phyloP scores from a whole-genome alignment of 1,140 invertebrate species.

The Matsumurasca onukii region DNA sequence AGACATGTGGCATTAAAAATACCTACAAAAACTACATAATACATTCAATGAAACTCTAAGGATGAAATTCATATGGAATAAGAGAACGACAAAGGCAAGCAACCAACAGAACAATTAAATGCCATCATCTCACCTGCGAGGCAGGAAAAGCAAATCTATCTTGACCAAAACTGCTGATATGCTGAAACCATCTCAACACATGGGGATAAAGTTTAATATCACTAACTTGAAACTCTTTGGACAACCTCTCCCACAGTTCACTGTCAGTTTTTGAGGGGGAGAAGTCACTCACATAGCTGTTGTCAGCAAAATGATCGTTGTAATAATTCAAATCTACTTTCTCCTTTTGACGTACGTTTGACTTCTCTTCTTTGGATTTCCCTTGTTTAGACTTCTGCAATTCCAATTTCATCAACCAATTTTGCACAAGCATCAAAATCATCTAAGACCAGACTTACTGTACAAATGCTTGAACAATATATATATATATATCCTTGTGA shows the following conservation, averaged over 20 bases:
- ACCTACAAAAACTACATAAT: too few species aligned
- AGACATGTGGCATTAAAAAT: too few species aligned
- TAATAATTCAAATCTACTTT: constrained; percentile 33
- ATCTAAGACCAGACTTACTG: too few species aligned
- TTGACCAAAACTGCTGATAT: constrained; percentile 41
- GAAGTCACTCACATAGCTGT: constrained; percentile 46
- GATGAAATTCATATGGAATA: too few species aligned
- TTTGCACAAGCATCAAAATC: too few species aligned
- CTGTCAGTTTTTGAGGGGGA: constrained; percentile 39
- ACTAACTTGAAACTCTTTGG: not conserved
- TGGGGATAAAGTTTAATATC: constrained; percentile 37
- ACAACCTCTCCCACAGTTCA: constrained; percentile 8
- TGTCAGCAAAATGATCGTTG: constrained; percentile 40
- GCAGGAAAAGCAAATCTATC: constrained; percentile 25
- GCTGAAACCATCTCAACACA: constrained; percentile 44
- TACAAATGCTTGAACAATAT: too few species aligned
- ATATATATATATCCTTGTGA: too few species aligned
- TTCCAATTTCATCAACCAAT: too few species aligned
- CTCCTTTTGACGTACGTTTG: too few species aligned
- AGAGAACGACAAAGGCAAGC: too few species aligned
- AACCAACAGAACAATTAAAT: too few species aligned
- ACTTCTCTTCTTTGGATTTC: constrained; percentile 20
- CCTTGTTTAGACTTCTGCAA: not conserved
- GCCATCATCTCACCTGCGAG: constrained; percentile 39
- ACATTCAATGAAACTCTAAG: too few species aligned